These are phyloP conservation scores for Drosophila pegasa DNA, from an alignment of 2,888 invertebrate genomes.

Conservation along the genomic window DNA sequence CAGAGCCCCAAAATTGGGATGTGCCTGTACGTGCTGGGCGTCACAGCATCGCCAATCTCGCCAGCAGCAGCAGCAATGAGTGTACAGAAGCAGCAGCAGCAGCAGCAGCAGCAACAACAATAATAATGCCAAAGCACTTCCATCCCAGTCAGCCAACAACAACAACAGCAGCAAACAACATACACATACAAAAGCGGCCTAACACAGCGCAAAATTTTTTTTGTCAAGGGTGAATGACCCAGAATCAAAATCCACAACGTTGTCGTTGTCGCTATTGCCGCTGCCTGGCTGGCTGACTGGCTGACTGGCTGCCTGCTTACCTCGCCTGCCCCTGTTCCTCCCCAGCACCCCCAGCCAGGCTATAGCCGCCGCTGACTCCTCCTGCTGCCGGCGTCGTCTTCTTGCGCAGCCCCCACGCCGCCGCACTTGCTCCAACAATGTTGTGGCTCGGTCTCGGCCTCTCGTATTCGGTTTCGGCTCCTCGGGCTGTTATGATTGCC, in stretches of 20 bases:
- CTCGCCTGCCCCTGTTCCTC: conserved; percentile 28
- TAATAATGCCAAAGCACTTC: conserved; percentile 41
- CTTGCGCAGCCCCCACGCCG: conserved; percentile 32
- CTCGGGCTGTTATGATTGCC: conserved; percentile 79
- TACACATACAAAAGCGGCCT: conserved; percentile 70
- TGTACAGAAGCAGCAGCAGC: conserved; percentile 35
- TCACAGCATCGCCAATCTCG: conserved; percentile 58
- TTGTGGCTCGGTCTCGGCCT: conserved; percentile 42
- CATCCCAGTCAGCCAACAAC: conserved; percentile 31
- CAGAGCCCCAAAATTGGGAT: conserved; percentile 61
- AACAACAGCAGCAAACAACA: conserved; percentile 22
- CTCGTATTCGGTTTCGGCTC: conserved; percentile 55
- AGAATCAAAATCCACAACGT: conserved; percentile 81
- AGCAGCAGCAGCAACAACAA: conserved; percentile 27
- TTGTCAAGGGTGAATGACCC: conserved; percentile 83
- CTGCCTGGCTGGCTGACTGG: conserved; percentile 39
- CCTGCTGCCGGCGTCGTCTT: conserved; percentile 31
- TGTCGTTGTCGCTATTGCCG: conserved; percentile 56
- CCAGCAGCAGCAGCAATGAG: conserved; percentile 28
- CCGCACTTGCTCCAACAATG: conserved; percentile 32
- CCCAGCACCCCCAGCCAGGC: conserved; percentile 20
- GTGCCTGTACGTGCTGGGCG: conserved; percentile 74
- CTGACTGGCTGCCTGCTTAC: conserved; percentile 19
- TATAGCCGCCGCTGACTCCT: conserved; percentile 26
- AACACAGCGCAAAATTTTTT: conserved; percentile 77